Evolutionary conservation across 2,888 invertebrate genomes (phyloP), one percentile per base, ranked within the genome.

Genomic region (Calliopum simillimum): DNA sequence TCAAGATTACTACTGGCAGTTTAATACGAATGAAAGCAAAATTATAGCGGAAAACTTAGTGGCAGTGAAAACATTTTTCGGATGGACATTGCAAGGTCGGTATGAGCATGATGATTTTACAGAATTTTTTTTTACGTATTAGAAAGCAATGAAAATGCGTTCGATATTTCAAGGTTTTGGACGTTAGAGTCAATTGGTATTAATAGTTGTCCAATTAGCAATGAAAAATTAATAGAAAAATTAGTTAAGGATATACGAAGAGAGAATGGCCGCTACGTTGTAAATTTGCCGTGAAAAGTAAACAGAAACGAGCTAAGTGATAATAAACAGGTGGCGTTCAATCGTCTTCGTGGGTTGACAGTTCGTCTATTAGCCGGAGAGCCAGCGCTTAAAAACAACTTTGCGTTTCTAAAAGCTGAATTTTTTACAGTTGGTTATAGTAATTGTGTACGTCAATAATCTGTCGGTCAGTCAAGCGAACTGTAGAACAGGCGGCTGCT

Each of bases 1-100:
- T 2, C 71, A 73, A 63, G 72, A 74, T 51, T 41, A 71, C 61
- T 75, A 74, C 46, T 75, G 72, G 70, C 53, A 66, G 58, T 71
- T 72, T 58, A 67, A 70, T 46, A 65, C 68, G 16, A 59, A 41
- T 44, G 53, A 56, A 53, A 62, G 25, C 43, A 59, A 71, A 21
- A 46, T 49, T 58, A 64, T 71, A 23, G 41, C 41, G 53, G 68
- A 73, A 43, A 64, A 55, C 47, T 65, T 68, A 47, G 47, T 71
- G 44, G 73, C 73, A 5, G 71, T 73, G 16, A 73, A 73, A 53
- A 73, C 64, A 56, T 69, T 73, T 63, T 71, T 73, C 25, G 71
- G 73, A 1, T 69, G 70, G 70, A 72, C 68, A 46, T 23, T 70
- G 19, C 62, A 70, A 63, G 65, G 68, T 41, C 12, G 55, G 41